phyloP scores from a whole-genome alignment of 2,113 vertebrate species.

The Puntigrus tetrazona region DNA sequence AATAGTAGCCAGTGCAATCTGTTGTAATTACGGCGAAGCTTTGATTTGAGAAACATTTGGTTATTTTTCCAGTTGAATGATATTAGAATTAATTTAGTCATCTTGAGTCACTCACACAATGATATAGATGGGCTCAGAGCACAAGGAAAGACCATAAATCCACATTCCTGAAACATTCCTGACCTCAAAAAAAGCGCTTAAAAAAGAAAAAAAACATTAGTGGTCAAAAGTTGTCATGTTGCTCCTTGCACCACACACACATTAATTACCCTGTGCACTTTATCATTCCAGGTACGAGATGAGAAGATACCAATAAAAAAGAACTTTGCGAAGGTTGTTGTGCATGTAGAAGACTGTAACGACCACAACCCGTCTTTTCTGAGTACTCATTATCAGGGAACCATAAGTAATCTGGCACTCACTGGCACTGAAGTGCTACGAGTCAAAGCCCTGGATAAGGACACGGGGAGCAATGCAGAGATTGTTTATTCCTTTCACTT shows the following conservation, averaged over 20 bases:
- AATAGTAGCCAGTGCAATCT: not conserved
- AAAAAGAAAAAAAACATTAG: not conserved
- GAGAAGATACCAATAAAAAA: conserved; percentile 92
- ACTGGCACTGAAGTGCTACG: conserved; percentile 82
- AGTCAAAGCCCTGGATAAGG: conserved; percentile 87
- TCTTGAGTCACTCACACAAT: not conserved
- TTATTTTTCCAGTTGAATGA: not conserved
- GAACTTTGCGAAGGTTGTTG: conserved; percentile 85
- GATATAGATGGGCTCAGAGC: not conserved
- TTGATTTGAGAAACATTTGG: not conserved
- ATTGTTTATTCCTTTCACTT: conserved; percentile 88
- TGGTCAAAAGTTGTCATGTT: not conserved
- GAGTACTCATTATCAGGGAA: conserved; percentile 79
- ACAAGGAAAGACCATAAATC: not conserved
- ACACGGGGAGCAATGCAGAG: conserved; percentile 86
- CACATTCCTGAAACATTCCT: not conserved
- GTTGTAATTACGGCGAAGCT: not conserved
- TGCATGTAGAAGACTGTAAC: conserved; percentile 86
- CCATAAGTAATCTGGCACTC: conserved; percentile 72
- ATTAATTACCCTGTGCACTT: not conserved
- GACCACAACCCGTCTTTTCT: conserved; percentile 86
- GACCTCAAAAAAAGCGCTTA: not conserved
- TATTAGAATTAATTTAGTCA: not conserved
- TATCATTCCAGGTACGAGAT: conserved; percentile 84
- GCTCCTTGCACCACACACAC: not conserved